Conservation (phyloP, 1,140 invertebrate species). For the Dryas iulia region DNA sequence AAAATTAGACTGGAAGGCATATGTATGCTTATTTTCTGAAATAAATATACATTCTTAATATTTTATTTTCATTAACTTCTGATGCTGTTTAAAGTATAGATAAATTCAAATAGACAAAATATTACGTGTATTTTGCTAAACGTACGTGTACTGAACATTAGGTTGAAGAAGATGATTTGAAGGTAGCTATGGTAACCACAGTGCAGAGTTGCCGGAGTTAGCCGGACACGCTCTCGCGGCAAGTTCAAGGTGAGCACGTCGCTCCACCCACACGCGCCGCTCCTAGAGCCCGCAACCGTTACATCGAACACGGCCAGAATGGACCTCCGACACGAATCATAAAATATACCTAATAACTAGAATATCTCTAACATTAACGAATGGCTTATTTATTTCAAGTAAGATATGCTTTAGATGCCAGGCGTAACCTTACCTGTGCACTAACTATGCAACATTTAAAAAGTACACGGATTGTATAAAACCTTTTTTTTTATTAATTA, state of each 20-base stretch:
- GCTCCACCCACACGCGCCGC: conserved; percentile 72
- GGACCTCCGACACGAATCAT: conserved; percentile 60
- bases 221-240: conserved; percentile 41
- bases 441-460: too few relatives aligned
- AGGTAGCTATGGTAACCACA: conserved; percentile 17
- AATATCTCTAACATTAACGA: conserved; percentile 42
- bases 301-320: conserved; percentile 32
- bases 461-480: too few relatives aligned
- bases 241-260: conserved; percentile 78
- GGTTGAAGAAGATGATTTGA: neutral
- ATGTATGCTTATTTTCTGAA: neutral
- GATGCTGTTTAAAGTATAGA: too few relatives aligned
- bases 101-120: too few relatives aligned
- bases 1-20: neutral
- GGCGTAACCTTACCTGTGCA: too few relatives aligned
- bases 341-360: conserved; percentile 22
- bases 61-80: neutral
- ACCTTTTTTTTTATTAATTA: too few relatives aligned
- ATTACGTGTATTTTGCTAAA: too few relatives aligned
- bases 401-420: too few relatives aligned
- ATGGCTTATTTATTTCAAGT: neutral
- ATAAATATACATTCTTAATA: neutral
- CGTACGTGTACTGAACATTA: conserved; percentile 36
- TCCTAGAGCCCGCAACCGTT: conserved; percentile 67
- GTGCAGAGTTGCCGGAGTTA: conserved; percentile 30